Evolutionary conservation across 2,888 invertebrate genomes (phyloP).

Genomic region (Drosophila monieri): DNA sequence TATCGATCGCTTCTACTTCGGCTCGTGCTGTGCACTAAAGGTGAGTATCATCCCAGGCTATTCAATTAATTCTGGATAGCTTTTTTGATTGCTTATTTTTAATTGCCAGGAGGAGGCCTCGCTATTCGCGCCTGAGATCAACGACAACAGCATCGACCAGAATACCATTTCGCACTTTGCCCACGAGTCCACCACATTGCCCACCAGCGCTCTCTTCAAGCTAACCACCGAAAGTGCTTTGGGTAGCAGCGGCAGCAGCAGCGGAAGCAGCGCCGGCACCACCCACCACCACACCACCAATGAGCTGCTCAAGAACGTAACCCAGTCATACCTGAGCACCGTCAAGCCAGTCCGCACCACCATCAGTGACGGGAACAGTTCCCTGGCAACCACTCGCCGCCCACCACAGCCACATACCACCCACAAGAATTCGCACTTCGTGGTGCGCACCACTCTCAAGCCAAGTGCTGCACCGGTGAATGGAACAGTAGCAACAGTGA

Average conservation of each 20-base stretch:
- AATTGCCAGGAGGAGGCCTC: constrained; percentile 60
- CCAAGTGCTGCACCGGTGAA: constrained; percentile 54
- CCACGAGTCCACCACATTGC: constrained; percentile 81
- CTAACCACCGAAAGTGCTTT: constrained; percentile 71
- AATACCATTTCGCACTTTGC: constrained; percentile 84
- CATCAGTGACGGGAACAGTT: constrained; percentile 7
- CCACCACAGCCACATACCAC: constrained; percentile 74
- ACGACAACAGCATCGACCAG: constrained; percentile 84
- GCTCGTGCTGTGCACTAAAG: constrained; percentile 94
- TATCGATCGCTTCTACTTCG: constrained; percentile 96
- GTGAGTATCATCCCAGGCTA: constrained; percentile 60
- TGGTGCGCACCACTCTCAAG: constrained; percentile 77
- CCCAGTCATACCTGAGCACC: constrained; percentile 72
- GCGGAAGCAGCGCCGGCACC: constrained; percentile 48
- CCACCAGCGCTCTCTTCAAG: constrained; percentile 80
- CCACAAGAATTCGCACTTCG: constrained; percentile 80
- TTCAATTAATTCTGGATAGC: not conserved
- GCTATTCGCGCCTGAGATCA: constrained; percentile 82
- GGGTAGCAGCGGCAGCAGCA: constrained; percentile 33
- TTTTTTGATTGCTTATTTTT: not conserved
- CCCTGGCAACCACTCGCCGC: constrained; percentile 46
- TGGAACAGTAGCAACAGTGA: constrained; percentile 44
- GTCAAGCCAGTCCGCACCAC: constrained; percentile 54
- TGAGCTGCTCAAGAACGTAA: constrained; percentile 72
- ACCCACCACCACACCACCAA: constrained; percentile 51